Base-by-base conservation (phyloP, 1,140 invertebrate genomes). In the Polypedilum vanderplanki region DNA sequence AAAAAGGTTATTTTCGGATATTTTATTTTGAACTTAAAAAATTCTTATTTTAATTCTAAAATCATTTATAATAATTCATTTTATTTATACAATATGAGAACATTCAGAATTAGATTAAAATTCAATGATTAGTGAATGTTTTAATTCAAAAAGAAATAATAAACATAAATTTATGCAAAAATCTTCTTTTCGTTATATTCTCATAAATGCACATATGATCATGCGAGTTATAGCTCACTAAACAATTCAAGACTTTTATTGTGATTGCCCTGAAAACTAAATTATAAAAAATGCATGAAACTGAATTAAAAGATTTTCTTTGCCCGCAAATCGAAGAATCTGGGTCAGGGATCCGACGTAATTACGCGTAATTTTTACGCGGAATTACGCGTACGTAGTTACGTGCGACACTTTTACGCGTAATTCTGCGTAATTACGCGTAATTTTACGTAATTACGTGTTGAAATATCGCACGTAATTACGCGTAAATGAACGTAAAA, bases 151-250 rank as follows among this genome's bases (percentile, higher is more conserved):
- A 10, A 18, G 65, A 70, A 20, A 10, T 70, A 20, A 70, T 20
- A 17, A 2, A 22, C 65, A 70, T 70, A 70, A 70, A 70, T 70
- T 70, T 70, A 70, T 70, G 65, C 18, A 20, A 70, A 70, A 70
- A 70, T 20, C 65, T 70, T 22, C 8, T 20, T 70, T 70, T 22
- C 17, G 17, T 1, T 70, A 4, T 70, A 4, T 70, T 20, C 65
- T 18, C 18, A 20, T 70, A 18, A 10, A 18, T 70, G 65, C 65
- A 70, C 46, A 57, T 2, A 57, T 57, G 10, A 57, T 70, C 7
- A 17, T 70, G 18, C 65, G 65, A 70, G 18, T 70, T 70, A 70
- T 70, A 18, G 65, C 65, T 8, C 7, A 12, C 65, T 18, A 70
- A 70, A 70, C 20, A 70, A 18, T 20, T 18, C 65, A 18, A 70